These are phyloP conservation scores for Stegostoma tigrinum DNA, from an alignment of 2,113 vertebrate species.

Conservation along the genomic window DNA sequence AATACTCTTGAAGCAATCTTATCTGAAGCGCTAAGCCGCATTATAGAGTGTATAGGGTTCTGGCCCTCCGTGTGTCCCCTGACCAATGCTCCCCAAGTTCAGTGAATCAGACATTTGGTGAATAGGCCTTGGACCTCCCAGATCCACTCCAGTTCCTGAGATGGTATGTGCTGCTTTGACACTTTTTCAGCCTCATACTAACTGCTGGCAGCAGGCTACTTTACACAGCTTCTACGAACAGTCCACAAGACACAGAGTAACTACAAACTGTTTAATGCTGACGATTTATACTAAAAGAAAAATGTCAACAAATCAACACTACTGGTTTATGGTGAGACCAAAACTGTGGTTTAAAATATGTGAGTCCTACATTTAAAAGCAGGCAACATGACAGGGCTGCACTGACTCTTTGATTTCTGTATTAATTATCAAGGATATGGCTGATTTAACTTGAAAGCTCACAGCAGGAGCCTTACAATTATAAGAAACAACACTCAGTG, in stretches of 20 bases:
- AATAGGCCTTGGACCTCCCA: not conserved
- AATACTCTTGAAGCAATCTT: not conserved
- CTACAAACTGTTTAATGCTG: not conserved
- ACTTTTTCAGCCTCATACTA: not conserved
- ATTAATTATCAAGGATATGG: constrained; percentile 5
- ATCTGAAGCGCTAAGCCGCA: too few species aligned
- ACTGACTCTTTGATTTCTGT: not conserved
- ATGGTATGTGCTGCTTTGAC: not conserved
- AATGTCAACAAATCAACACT: not conserved
- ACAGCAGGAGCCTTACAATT: not conserved
- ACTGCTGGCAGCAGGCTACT: not conserved
- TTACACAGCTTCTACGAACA: not conserved
- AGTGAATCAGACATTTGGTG: not conserved
- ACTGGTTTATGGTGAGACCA: not conserved
- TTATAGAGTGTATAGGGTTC: not conserved
- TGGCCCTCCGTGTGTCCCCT: not conserved
- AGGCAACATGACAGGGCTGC: not conserved
- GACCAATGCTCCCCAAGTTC: not conserved
- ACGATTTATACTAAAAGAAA: not conserved
- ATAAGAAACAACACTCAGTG: not conserved
- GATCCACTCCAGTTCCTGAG: not conserved
- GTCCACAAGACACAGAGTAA: not conserved
- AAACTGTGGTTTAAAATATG: not conserved
- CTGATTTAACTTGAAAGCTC: not conserved
- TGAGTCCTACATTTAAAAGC: constrained; percentile 5